Evolutionary conservation across 2,797 vertebrate species (phyloP), one percentile per base, ranked within the genome.

Genomic region (Sarcoramphus papa): DNA sequence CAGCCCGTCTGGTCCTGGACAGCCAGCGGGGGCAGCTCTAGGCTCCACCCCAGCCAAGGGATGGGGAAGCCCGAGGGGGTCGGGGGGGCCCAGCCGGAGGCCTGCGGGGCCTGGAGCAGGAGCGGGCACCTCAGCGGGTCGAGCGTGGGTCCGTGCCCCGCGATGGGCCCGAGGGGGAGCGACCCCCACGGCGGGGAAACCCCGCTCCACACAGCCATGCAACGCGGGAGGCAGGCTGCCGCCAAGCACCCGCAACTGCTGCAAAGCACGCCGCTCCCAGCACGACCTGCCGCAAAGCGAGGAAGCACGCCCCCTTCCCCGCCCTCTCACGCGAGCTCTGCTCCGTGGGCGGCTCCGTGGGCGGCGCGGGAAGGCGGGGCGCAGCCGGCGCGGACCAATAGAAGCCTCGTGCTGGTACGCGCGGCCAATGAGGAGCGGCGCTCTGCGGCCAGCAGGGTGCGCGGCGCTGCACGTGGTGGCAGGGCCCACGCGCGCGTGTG

Each of bases 341-440:
- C 31, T 17, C 13, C 4, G 5, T 12, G 10, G n/a, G 78, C 31
- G 28, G 56, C 31, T 17, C 13, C 4, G 5, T 12, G 10, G n/a
- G 78, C 31, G 28, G 56, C 17, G 9, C 19, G 17, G 14, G 6
- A 5, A 19, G 74, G 67, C 24, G 30, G 24, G 2, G 17, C 35
- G 4, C 1, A 6, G 9, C 9, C 12, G 0, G 7, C 0, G 0
- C 0, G 2, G 0, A 37, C 94, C 94, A 96, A 86, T 95, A 28
- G 72, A 2, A 48, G 24, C 37, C 8, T 7, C 0, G 21, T 0
- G 0, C 10, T 0, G 21, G 12, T 0, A 1, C 3, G 7, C 1
- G 15, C 5, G 6, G 70, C 94, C 92, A 95, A 92, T 92, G 25
- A 81, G 25, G 2, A 43, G 56, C 5, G 27, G 43, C 13, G 3